phyloP scores from a whole-genome alignment of 1,140 invertebrate genomes.

The Pissodes strobi region DNA sequence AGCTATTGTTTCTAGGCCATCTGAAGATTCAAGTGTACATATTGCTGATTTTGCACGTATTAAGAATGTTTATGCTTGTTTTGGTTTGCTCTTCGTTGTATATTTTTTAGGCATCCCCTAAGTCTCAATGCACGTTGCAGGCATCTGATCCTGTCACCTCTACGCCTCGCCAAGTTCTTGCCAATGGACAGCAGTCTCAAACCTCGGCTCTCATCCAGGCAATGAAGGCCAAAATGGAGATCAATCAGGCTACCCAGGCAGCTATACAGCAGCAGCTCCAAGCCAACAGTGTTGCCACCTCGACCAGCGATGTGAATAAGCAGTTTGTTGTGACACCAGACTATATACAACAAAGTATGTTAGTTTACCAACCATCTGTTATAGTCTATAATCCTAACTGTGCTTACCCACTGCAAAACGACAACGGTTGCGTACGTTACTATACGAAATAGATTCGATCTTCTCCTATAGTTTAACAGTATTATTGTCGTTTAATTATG shows the following conservation, averaged over 20 bases:
- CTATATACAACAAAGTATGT: slow-evolving; percentile 87
- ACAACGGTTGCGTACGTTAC: slow-evolving; percentile 35
- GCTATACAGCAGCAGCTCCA: slow-evolving; percentile 44
- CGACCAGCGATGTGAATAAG: slow-evolving; percentile 60
- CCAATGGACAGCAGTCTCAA: slow-evolving; percentile 52
- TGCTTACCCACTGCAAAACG: slow-evolving; percentile 56
- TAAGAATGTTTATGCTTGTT: too few species aligned
- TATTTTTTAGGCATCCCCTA: not conserved
- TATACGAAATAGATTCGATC: slow-evolving; percentile 29
- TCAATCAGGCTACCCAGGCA: slow-evolving; percentile 8
- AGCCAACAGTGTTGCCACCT: slow-evolving; percentile 53
- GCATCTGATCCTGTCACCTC: slow-evolving; percentile 24
- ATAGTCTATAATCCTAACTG: slow-evolving; percentile 56
- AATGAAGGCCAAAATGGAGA: slow-evolving; percentile 50
- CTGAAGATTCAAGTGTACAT: too few species aligned
- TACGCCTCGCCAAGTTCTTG: slow-evolving; percentile 47
- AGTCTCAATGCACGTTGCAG: slow-evolving; percentile 28
- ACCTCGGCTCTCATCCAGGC: slow-evolving; percentile 51
- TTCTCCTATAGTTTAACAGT: too few species aligned
- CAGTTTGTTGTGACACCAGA: slow-evolving; percentile 85
- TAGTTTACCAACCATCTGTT: slow-evolving; percentile 54
- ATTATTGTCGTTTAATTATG: too few species aligned
- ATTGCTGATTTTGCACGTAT: too few species aligned
- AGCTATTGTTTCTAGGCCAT: too few species aligned
- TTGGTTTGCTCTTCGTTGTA: too few species aligned